These are phyloP conservation scores for Centropristis striata DNA, from an alignment of 2,113 vertebrate genomes.

Conservation along the genomic window DNA sequence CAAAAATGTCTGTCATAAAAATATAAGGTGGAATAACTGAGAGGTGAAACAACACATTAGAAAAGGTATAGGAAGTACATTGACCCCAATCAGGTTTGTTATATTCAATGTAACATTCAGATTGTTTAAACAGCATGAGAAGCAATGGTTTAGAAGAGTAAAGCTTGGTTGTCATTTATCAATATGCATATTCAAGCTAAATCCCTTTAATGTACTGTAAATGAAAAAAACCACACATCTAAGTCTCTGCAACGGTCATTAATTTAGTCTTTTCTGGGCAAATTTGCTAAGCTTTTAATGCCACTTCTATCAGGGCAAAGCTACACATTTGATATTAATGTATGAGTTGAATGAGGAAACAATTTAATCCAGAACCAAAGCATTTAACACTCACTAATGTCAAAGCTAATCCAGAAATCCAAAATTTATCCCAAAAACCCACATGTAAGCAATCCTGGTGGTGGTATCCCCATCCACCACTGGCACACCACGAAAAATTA, in stretches of 20 bases:
- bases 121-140: conserved; percentile 5
- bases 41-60: neutral
- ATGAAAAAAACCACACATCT: conserved; percentile 27
- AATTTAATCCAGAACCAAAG: conserved; percentile 75
- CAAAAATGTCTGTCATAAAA: no score
- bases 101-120: neutral
- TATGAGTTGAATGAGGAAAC: conserved; percentile 67
- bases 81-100: neutral
- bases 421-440: conserved; percentile 77
- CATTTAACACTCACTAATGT: conserved; percentile 76
- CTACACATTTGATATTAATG: conserved; percentile 72
- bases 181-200: conserved; percentile 58
- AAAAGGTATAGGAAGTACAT: neutral
- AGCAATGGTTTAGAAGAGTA: neutral
- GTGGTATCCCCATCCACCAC: conserved; percentile 10
- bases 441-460: conserved; percentile 75
- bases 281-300: conserved; percentile 78
- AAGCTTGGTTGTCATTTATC: conserved; percentile 38
- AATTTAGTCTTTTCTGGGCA: conserved; percentile 55
- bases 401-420: conserved; percentile 79
- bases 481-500: conserved; percentile 23
- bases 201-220: conserved; percentile 66
- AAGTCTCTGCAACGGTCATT: conserved; percentile 54
- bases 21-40: neutral
- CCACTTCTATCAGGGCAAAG: conserved; percentile 62